Evolutionary conservation across 2,888 invertebrate species (phyloP).

Genomic region (Fissipunctia ypsillon): DNA sequence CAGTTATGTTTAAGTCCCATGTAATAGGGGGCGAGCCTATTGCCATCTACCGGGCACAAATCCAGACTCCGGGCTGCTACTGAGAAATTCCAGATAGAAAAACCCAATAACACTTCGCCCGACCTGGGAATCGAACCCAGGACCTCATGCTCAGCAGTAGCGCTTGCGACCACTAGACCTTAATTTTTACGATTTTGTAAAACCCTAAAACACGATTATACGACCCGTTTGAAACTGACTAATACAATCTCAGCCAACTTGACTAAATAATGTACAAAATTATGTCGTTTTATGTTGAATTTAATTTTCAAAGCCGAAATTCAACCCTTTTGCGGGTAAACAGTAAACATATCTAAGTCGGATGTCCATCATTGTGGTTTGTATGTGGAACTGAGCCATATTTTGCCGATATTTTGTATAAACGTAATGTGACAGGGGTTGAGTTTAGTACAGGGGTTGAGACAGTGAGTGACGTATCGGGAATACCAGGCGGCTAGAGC

Average conservation of each 20-base stretch:
- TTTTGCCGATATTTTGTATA: constrained; percentile 16
- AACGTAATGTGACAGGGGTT: constrained; percentile 9
- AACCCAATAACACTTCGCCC: too few relatives aligned
- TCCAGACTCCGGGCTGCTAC: too few relatives aligned
- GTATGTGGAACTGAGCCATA: not conserved
- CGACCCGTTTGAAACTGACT: constrained; percentile 11
- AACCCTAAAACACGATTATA: constrained; percentile 12
- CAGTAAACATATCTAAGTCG: not conserved
- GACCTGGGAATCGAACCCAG: too few relatives aligned
- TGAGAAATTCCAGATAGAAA: too few relatives aligned
- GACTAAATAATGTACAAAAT: constrained; percentile 33
- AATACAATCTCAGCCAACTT: constrained; percentile 29
- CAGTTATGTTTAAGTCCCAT: too few relatives aligned
- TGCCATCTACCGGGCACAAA: too few relatives aligned
- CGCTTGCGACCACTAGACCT: too few relatives aligned
- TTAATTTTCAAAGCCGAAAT: constrained; percentile 3
- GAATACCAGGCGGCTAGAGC: constrained; percentile 16
- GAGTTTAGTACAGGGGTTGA: not conserved
- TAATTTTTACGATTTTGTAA: too few relatives aligned
- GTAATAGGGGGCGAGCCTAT: too few relatives aligned
- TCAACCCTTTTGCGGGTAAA: constrained; percentile 23
- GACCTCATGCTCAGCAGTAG: too few relatives aligned
- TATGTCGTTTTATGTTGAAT: constrained; percentile 24
- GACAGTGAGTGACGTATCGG: constrained; percentile 40
- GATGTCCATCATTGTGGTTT: constrained; percentile 22